A percentile compares a stretch with the other conserved stretches of the same genome.
These are phyloP conservation scores for Xestia rhomboidea DNA, from an alignment of 2,888 invertebrate genomes.

Conservation along the genomic window DNA sequence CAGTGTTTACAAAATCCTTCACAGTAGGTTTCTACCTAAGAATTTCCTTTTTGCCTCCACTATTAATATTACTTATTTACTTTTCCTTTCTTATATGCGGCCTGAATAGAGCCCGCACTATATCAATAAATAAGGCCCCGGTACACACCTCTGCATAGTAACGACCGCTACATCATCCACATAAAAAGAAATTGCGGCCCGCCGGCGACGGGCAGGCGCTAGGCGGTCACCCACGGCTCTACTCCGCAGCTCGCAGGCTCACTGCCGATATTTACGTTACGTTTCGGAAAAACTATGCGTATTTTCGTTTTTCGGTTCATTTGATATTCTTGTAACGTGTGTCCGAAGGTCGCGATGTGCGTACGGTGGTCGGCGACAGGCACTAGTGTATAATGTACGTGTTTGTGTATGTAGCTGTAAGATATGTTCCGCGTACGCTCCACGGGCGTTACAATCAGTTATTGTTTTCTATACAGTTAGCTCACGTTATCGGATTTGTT, in stretches of 20 bases:
- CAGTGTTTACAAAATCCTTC: neutral
- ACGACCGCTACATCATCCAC: conserved; percentile 48
- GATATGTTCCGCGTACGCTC: conserved; percentile 56
- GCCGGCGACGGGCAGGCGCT: conserved; percentile 17
- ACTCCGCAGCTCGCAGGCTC: conserved; percentile 14
- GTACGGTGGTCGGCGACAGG: conserved; percentile 49
- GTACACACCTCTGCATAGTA: conserved; percentile 53
- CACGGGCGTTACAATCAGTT: conserved; percentile 49
- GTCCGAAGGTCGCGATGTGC: conserved; percentile 66
- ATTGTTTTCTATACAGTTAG: conserved; percentile 55
- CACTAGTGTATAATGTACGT: conserved; percentile 26
- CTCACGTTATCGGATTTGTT: conserved; percentile 47
- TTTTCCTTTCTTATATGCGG: conserved; percentile 42
- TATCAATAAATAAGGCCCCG: conserved; percentile 53
- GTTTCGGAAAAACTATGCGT: conserved; percentile 61
- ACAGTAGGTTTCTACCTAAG: neutral
- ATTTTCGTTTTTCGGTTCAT: conserved; percentile 68
- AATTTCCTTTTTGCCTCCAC: neutral
- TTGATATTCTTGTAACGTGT: conserved; percentile 67
- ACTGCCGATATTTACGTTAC: conserved; percentile 32
- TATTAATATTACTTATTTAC: conserved; percentile 46
- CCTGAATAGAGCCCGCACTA: conserved; percentile 35
- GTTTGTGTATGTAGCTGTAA: conserved; percentile 20
- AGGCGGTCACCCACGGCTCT: neutral
- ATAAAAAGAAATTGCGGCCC: conserved; percentile 58